Percentiles rank a stretch among this genome's conserved stretches.
Evolutionary conservation across 2,797 vertebrate genomes (phyloP).

Genomic region (Bovichtus variegatus): DNA sequence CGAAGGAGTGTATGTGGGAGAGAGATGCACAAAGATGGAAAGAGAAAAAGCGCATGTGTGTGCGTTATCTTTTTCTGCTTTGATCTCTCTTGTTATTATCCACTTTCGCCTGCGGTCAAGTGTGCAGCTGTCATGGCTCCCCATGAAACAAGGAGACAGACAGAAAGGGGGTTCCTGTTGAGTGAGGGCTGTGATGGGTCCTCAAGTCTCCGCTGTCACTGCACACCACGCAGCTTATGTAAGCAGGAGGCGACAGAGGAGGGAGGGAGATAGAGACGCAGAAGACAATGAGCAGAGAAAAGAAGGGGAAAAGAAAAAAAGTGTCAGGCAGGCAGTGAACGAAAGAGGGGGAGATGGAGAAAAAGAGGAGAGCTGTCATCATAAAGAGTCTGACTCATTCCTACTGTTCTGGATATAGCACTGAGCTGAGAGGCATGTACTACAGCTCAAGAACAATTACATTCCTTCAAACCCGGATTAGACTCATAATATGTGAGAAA

Average conservation of each 20-base stretch:
- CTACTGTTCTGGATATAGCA: conserved; percentile 76
- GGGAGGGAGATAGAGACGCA: conserved; percentile 34
- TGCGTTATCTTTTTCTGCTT: conserved; percentile 52
- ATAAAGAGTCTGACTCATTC: conserved; percentile 78
- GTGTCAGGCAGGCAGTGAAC: conserved; percentile 55
- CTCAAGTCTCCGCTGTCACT: conserved; percentile 57
- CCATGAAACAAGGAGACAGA: conserved; percentile 65
- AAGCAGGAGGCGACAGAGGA: conserved; percentile 47
- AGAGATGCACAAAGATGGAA: conserved; percentile 18
- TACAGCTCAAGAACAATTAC: conserved; percentile 76
- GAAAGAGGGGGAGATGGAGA: conserved; percentile 55
- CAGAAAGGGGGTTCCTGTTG: conserved; percentile 64
- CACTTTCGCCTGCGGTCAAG: conserved; percentile 63
- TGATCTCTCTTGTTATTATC: conserved; percentile 68
- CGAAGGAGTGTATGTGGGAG: conserved; percentile 20
- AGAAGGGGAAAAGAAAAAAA: conserved; percentile 32
- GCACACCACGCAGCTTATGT: conserved; percentile 58
- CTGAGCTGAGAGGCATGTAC: conserved; percentile 74
- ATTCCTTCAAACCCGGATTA: conserved; percentile 74
- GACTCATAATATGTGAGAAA: conserved; percentile 52
- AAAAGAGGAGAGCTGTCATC: conserved; percentile 68
- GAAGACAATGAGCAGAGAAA: conserved; percentile 50
- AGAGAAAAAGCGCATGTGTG: conserved; percentile 28
- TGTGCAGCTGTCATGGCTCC: conserved; percentile 70
- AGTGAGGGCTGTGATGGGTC: conserved; percentile 53